These are phyloP conservation scores for Diglossa cyanea DNA, from an alignment of 2,797 vertebrate genomes.

Conservation along the genomic window DNA sequence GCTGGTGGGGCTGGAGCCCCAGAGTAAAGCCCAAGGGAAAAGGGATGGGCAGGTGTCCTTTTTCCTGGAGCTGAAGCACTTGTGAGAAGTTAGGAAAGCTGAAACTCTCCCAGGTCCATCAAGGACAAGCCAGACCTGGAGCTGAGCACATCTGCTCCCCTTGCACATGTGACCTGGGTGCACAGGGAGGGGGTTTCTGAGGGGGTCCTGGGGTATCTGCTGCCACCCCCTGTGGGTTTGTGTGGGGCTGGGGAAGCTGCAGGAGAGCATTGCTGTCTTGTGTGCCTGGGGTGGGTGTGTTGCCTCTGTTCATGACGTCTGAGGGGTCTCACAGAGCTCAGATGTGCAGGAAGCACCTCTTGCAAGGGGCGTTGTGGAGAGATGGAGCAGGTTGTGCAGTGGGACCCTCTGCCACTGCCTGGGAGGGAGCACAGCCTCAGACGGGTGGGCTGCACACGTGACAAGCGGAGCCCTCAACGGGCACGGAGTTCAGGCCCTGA, in stretches of 20 bases:
- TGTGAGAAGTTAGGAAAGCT: background rate
- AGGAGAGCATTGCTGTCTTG: rapidly evolving
- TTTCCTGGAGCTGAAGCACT: background rate
- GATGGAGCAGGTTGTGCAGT: background rate
- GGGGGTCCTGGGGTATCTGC: rapidly evolving
- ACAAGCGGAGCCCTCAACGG: background rate
- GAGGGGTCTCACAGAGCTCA: rapidly evolving
- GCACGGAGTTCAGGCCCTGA: background rate
- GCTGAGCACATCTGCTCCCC: background rate
- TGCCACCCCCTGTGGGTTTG: background rate
- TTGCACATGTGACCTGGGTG: rapidly evolving
- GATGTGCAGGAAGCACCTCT: rapidly evolving
- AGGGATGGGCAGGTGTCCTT: background rate
- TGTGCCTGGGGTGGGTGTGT: rapidly evolving
- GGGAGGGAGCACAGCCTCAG: background rate
- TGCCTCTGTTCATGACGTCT: rapidly evolving
- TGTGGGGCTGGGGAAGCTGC: background rate
- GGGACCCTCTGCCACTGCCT: background rate
- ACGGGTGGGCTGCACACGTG: rapidly evolving
- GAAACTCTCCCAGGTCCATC: background rate
- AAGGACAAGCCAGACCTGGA: background rate
- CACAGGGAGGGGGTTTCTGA: background rate
- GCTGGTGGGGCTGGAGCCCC: background rate
- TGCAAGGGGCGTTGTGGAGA: rapidly evolving
- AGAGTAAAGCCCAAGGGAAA: background rate